These are phyloP conservation scores for Phaonia tiefii DNA, from an alignment of 2,888 invertebrate species.

Conservation along the genomic window DNA sequence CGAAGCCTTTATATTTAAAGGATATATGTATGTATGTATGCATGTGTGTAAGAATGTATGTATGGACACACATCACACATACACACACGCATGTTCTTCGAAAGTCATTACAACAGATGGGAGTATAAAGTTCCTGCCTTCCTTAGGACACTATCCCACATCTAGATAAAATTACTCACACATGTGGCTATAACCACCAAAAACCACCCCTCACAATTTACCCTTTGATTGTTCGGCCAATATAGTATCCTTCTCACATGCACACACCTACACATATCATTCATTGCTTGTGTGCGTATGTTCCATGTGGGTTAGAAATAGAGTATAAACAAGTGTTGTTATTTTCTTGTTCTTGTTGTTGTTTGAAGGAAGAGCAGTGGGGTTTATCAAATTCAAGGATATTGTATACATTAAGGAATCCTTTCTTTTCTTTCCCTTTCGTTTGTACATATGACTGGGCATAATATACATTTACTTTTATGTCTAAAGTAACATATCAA, in stretches of 20 bases:
- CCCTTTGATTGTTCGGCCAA: slow-evolving; percentile 58
- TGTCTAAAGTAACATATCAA: slow-evolving; percentile 61
- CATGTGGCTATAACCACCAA: slow-evolving; percentile 24
- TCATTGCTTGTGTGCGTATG: neutral
- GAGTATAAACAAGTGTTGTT: slow-evolving; percentile 31
- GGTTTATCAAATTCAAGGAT: slow-evolving; percentile 61
- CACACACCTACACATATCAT: neutral
- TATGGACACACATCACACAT: neutral
- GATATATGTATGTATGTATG: neutral
- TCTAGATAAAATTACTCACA: slow-evolving; percentile 3
- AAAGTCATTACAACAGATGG: slow-evolving; percentile 52
- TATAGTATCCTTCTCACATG: neutral
- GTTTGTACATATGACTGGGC: slow-evolving; percentile 16
- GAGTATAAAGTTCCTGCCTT: slow-evolving; percentile 45
- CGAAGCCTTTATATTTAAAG: slow-evolving; percentile 2
- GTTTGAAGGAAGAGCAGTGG: slow-evolving; percentile 9
- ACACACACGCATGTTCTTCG: slow-evolving; percentile 31
- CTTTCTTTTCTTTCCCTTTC: slow-evolving; percentile 43
- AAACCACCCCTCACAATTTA: slow-evolving; percentile 65
- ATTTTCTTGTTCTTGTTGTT: too few relatives aligned
- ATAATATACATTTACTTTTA: slow-evolving; percentile 20
- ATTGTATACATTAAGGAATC: slow-evolving; percentile 58
- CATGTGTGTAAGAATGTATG: too few relatives aligned
- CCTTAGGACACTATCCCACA: neutral
- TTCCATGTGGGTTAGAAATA: slow-evolving; percentile 48